Percentiles rank a stretch among this genome's conserved stretches.
Evolutionary conservation across 2,797 vertebrate species (phyloP).

Genomic region (Sorex maritimensis): DNA sequence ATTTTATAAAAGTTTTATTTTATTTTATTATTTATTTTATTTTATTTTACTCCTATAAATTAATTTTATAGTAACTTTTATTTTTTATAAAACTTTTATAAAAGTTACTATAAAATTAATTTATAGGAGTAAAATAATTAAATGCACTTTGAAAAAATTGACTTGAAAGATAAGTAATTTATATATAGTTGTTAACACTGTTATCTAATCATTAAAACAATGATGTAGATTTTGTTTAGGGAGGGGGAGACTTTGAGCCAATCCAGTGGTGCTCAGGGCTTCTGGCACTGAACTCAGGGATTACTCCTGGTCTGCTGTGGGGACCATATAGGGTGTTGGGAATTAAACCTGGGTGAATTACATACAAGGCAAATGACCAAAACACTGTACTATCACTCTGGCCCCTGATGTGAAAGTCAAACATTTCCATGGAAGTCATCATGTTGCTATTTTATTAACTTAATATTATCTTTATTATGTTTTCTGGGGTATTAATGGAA

Average conservation of each 20-base stretch:
- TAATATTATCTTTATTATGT: background rate
- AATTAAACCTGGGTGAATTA: too few relatives aligned
- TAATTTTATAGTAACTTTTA: too few relatives aligned
- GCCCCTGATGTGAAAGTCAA: too few relatives aligned
- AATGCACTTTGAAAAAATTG: conserved; percentile 28
- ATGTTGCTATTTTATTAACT: background rate
- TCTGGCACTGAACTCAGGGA: too few relatives aligned
- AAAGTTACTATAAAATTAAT: too few relatives aligned
- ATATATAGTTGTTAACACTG: background rate
- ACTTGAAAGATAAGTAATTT: background rate
- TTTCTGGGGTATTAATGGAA: background rate
- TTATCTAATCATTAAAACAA: background rate
- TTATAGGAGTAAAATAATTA: conserved; percentile 21
- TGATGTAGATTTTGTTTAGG: background rate
- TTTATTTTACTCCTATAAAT: too few relatives aligned
- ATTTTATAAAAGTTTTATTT: background rate
- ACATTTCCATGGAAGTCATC: background rate
- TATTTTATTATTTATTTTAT: too few relatives aligned
- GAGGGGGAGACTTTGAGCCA: too few relatives aligned
- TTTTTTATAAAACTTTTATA: too few relatives aligned
- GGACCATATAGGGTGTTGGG: background rate
- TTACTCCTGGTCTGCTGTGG: background rate
- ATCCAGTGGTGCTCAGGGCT: too few relatives aligned
- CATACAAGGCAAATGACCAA: too few relatives aligned
- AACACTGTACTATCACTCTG: too few relatives aligned